Conservation (phyloP, 2,113 vertebrate genomes). For the Heterochromis multidens region DNA sequence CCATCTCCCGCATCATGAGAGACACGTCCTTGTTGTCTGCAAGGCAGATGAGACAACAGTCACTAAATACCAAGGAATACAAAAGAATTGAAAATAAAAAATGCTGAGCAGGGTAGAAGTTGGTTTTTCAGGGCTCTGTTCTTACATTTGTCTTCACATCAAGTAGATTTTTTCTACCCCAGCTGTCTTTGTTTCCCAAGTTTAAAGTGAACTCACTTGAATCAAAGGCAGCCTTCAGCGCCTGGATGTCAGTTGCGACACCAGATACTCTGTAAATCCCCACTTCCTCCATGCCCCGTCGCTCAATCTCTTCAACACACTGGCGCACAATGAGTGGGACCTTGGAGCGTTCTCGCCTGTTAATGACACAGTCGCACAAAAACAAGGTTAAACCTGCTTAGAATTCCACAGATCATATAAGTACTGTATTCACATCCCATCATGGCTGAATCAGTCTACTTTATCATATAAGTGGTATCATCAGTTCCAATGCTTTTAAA, state of each 20-base stretch:
- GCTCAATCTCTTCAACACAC: conserved; percentile 96
- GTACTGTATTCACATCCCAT: neutral
- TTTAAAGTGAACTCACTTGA: conserved; percentile 82
- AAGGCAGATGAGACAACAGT: neutral
- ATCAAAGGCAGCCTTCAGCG: conserved; percentile 93
- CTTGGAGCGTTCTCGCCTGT: conserved; percentile 93
- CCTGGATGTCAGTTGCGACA: conserved; percentile 96
- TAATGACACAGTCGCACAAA: neutral
- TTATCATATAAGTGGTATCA: neutral
- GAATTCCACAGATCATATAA: neutral
- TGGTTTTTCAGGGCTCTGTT: neutral
- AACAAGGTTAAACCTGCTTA: neutral
- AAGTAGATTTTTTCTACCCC: neutral
- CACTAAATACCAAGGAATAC: neutral
- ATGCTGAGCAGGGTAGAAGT: neutral
- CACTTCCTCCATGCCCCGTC: conserved; percentile 95
- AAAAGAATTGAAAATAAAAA: neutral
- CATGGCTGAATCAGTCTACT: neutral
- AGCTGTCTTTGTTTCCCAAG: neutral
- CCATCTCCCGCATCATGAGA: conserved; percentile 98
- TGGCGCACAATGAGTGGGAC: conserved; percentile 96
- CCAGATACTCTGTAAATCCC: conserved; percentile 97
- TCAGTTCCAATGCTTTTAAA: neutral
- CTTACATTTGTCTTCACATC: neutral
- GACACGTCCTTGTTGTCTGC: conserved; percentile 96